Evolutionary conservation across 1,140 invertebrate genomes (phyloP).

Genomic region (Apocrypta bakeri): DNA sequence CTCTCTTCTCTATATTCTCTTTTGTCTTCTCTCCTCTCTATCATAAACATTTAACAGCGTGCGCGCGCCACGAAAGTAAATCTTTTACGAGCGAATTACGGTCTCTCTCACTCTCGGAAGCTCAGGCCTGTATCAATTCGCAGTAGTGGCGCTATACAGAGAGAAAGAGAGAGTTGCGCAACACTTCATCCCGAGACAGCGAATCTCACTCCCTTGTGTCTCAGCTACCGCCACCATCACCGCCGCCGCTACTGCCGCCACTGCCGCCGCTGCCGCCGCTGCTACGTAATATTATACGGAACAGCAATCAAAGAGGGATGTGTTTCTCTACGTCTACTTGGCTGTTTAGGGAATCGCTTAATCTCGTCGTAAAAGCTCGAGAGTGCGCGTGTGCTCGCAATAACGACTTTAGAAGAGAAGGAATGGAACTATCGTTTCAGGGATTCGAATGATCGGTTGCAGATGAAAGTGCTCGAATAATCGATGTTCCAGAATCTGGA

Average conservation of each 20-base stretch:
- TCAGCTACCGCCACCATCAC: not conserved
- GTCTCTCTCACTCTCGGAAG: constrained; percentile 11
- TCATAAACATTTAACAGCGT: constrained; percentile 48
- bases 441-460: not conserved
- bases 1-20: not conserved
- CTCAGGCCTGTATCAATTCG: constrained; percentile 18
- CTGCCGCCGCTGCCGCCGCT: not conserved
- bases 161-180: not conserved
- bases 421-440: not conserved
- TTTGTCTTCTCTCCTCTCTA: not conserved
- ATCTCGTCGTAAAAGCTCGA: constrained; percentile 20
- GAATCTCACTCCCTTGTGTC: not conserved
- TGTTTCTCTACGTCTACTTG: constrained; percentile 3
- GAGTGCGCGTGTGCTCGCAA: not conserved
- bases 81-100: constrained; percentile 44
- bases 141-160: not conserved
- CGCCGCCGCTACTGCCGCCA: not conserved
- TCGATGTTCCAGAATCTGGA: not conserved
- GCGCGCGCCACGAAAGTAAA: constrained; percentile 27
- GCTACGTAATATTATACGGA: constrained; percentile 28
- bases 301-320: constrained; percentile 36
- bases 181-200: not conserved
- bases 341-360: constrained; percentile 33
- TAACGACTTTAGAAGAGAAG: not conserved
- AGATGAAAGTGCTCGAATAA: not conserved